Evolutionary conservation across 2,888 invertebrate genomes (phyloP), one percentile per base, ranked within the genome.

Genomic region (Congeria kusceri): DNA sequence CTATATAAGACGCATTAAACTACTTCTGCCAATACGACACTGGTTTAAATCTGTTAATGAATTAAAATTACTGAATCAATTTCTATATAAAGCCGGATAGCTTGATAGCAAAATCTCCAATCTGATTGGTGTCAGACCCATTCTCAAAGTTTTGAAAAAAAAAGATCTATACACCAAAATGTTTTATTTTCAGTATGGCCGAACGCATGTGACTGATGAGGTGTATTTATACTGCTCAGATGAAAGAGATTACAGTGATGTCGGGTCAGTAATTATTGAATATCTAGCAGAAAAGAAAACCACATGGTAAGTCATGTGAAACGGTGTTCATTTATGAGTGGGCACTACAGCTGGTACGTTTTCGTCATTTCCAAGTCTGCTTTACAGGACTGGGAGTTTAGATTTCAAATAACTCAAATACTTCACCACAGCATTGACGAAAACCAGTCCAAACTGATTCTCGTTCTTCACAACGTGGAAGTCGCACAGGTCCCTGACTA

Each of bases 281-380:
- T 74, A 49, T 32, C 59, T 86, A 5, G 32, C 49, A 39, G 7
- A 20, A 3, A 72, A 75, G 18, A 68, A 61, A 9, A 69, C 69
- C 39, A 58, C 25, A 27, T 65, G 70, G 11, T 49, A 0, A 3
- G 11, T 1, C 53, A 46, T 0, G 44, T 46, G 27, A 57, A 29
- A 11, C 1, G 20, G 11, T 7, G 20, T 15, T 9, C 25, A 53
- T 9, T 9, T 23, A 53, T 53, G 20, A 2, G 23, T 7, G 25
- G n/a, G 9, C 13, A 39, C 20, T 53, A 53, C 25, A 65, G 64
- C n/a, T 84, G 84, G 84, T 57, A 77, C n/a, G 74, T 86, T 25
- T 76, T 80, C 32, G 57, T 86, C 0, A 58, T 80, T 1, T 82
- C 86, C 0, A 53, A 73, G 56, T 23, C 56, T 3, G 20, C 70